Base-by-base conservation (phyloP, 1,140 invertebrate species). In the Pachypeltis micranthus region DNA sequence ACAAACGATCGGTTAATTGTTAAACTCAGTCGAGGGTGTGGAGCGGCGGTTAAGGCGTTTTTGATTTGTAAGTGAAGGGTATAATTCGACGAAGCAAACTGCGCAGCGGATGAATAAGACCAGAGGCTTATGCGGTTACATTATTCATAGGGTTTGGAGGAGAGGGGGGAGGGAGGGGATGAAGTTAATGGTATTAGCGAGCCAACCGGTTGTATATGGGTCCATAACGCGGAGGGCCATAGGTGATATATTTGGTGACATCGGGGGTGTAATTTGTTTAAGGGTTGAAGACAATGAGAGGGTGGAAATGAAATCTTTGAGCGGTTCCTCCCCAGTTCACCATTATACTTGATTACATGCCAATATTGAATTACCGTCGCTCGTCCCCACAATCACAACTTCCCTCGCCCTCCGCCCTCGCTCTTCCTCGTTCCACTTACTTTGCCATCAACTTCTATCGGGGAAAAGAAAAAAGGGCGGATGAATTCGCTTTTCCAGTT, bases 301-400 rank as follows among this genome's bases (percentile, higher is more conserved):
- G 47, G 47, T 51, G 47, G 47, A 21, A 51, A 51, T 51, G 47
- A 51, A 51, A 51, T 51, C 47, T 51, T 51, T 51, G 47, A 51
- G 47, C 47, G 47, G 47, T 51, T 51, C 47, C 25, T 60, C 63
- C 61, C 63, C 19, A 25, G 47, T 25, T 44, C 60, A 26, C 56
- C 61, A 60, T 65, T 67, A 62, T 56, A 23, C 31, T 39, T 62
- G 60, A 65, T 67, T 67, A 67, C 63, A 58, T 59, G 57, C 59
- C 56, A 59, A 63, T 63, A 66, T 66, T 63, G 64, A 65, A 65
- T 65, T 66, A 66, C 61, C 39, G 59, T 24, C 39, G 24, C 34
- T 19, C 59, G 21, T 61, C 27, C 25, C 24, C 16, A 2, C 25
- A 29, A 24, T 55, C 27, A 34, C 29, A 19, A 59, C 25, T 12